A percentile compares a stretch with the other conserved stretches of the same genome.
Conservation (phyloP, 1,140 invertebrate species). For the Lethrus apterus region DNA sequence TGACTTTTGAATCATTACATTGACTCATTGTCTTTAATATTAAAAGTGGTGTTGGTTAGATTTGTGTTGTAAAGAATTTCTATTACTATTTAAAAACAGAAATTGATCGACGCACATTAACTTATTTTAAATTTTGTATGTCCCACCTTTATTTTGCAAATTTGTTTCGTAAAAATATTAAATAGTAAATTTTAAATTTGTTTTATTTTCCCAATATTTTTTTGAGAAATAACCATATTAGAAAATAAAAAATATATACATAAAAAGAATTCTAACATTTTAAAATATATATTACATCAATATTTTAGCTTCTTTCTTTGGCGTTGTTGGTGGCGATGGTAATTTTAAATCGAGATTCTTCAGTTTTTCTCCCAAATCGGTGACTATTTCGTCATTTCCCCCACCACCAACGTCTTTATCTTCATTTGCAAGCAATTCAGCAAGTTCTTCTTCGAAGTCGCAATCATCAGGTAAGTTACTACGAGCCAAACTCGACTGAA, state of each 20-base stretch:
- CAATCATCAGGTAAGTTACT: conserved; percentile 26
- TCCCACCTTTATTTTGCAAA: no score
- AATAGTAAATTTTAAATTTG: no score
- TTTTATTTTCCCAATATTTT: no score
- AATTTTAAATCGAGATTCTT: conserved; percentile 23
- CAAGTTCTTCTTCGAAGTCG: conserved; percentile 41
- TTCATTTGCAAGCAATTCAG: conserved; percentile 29
- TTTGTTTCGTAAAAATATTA: no score
- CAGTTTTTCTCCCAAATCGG: conserved; percentile 26
- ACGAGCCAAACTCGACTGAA: conserved; percentile 35
- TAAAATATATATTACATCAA: conserved; percentile 4
- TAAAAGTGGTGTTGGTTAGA: no score
- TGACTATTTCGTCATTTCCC: not conserved
- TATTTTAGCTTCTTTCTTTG: conserved; percentile 1
- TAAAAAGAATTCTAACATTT: not conserved
- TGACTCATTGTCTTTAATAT: no score
- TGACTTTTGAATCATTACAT: no score
- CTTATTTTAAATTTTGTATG: no score
- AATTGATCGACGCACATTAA: no score
- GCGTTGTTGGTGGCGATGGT: conserved; percentile 18
- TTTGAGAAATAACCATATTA: no score
- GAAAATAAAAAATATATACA: not conserved
- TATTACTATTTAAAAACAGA: no score
- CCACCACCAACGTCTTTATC: not conserved
- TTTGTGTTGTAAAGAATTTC: no score